A percentile compares a stretch with the other conserved stretches of the same genome.
Evolutionary conservation across 2,113 vertebrate genomes (phyloP).

Genomic region (Nasalis larvatus): DNA sequence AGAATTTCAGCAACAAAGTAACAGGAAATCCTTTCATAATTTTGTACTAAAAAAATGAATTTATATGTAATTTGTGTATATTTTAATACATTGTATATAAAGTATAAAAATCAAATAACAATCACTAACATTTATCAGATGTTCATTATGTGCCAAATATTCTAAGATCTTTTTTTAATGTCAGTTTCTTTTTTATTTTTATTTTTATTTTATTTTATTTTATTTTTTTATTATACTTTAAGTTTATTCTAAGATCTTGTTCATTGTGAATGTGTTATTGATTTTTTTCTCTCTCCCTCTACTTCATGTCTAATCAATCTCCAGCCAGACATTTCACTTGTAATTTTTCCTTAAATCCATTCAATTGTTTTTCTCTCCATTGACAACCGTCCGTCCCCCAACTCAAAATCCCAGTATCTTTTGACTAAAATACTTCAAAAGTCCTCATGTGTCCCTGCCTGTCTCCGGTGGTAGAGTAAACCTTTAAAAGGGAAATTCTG

Average conservation of each 20-base stretch:
- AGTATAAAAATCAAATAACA: background rate
- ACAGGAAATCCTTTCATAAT: conserved; percentile 1
- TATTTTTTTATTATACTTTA: too few relatives aligned
- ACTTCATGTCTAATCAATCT: background rate
- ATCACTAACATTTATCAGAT: background rate
- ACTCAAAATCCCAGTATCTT: background rate
- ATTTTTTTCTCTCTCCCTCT: background rate
- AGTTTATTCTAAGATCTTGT: background rate
- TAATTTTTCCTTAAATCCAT: background rate
- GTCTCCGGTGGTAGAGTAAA: background rate
- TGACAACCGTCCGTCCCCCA: background rate
- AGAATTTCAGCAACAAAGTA: conserved; percentile 44
- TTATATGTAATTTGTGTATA: background rate
- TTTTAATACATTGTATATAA: background rate
- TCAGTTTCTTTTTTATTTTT: too few relatives aligned
- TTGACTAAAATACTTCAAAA: background rate
- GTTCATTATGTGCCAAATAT: background rate
- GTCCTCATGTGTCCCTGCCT: background rate
- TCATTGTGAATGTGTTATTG: background rate
- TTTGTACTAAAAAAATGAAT: conserved; percentile 5
- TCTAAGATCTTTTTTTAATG: background rate
- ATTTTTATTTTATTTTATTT: too few relatives aligned
- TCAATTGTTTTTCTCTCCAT: background rate
- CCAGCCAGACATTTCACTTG: background rate
- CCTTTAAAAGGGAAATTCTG: background rate